Percentiles rank a stretch among this genome's conserved stretches.
phyloP scores from a whole-genome alignment of 2,888 invertebrate species.

The Aplocera efformata region DNA sequence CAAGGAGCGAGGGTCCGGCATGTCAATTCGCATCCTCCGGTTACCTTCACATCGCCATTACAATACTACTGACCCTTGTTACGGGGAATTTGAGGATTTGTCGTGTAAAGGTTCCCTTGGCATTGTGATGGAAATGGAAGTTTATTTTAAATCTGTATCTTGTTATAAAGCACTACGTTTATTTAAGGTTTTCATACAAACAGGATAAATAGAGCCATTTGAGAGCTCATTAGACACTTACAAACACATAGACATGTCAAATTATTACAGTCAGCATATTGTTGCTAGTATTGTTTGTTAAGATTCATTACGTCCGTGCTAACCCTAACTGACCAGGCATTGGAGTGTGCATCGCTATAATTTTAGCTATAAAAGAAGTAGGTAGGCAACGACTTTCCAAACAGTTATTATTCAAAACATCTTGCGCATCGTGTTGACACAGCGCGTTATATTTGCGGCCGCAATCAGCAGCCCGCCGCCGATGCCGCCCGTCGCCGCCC shows the following conservation, averaged over 20 bases:
- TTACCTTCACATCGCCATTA: slow-evolving; percentile 26
- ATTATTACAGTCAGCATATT: no score
- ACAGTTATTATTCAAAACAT: slow-evolving; percentile 20
- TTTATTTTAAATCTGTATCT: no score
- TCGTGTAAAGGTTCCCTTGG: slow-evolving; percentile 1
- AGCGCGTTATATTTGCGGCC: slow-evolving; percentile 19
- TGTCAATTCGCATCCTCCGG: slow-evolving; percentile 55
- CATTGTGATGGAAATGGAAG: no score
- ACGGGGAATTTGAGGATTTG: slow-evolving; percentile 23
- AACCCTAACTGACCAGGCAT: no score
- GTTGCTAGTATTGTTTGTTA: no score
- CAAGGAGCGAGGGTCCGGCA: slow-evolving; percentile 58
- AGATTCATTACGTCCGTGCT: no score
- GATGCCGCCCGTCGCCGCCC: slow-evolving; percentile 3
- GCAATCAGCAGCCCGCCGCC: slow-evolving; percentile 32
- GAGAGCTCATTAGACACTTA: no score
- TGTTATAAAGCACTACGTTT: neutral
- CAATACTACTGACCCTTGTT: slow-evolving; percentile 27
- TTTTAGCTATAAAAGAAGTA: no score
- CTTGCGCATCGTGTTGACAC: slow-evolving; percentile 26
- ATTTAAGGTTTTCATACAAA: neutral
- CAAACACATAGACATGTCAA: no score
- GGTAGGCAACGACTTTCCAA: no score
- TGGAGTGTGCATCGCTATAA: no score
- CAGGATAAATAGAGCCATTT: no score